Evolutionary conservation across 2,888 invertebrate species (phyloP).

Genomic region (Gisinianus flammeolus): DNA sequence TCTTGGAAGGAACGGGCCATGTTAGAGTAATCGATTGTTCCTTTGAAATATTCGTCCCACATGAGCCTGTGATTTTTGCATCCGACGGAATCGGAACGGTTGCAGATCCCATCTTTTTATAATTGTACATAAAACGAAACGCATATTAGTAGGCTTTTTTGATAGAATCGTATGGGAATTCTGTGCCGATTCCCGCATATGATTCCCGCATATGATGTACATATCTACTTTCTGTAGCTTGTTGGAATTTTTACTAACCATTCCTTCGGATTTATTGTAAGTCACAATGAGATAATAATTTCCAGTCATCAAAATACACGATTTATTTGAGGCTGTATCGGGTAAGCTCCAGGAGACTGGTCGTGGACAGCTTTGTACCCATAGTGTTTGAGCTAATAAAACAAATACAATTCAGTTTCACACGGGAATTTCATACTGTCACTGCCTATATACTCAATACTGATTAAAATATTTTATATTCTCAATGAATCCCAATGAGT

Average conservation of each 20-base stretch:
- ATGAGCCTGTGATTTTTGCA: conserved; percentile 22
- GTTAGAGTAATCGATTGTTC: conserved; percentile 29
- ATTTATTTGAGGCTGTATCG: conserved; percentile 16
- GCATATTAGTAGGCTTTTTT: too few relatives aligned
- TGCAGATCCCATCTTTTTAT: conserved; percentile 1
- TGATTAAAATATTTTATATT: too few relatives aligned
- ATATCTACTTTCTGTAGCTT: too few relatives aligned
- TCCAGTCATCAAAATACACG: conserved; percentile 36
- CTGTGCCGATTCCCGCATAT: too few relatives aligned
- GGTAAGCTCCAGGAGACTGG: conserved; percentile 24
- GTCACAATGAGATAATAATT: conserved; percentile 24
- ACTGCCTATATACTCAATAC: too few relatives aligned
- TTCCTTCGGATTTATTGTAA: neutral
- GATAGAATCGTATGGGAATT: too few relatives aligned
- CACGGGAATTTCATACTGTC: too few relatives aligned
- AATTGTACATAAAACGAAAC: neutral
- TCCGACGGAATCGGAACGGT: conserved; percentile 6
- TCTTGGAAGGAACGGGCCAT: conserved; percentile 15
- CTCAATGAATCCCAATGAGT: too few relatives aligned
- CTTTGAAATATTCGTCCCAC: neutral
- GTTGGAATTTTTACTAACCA: too few relatives aligned
- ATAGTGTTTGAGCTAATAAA: conserved; percentile 62
- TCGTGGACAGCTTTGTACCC: conserved; percentile 61
- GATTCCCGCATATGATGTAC: too few relatives aligned
- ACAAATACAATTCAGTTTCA: neutral